A percentile compares a stretch with the other conserved stretches of the same genome.
Conservation (phyloP, 2,888 invertebrate genomes). For the Myopa tessellatipennis region DNA sequence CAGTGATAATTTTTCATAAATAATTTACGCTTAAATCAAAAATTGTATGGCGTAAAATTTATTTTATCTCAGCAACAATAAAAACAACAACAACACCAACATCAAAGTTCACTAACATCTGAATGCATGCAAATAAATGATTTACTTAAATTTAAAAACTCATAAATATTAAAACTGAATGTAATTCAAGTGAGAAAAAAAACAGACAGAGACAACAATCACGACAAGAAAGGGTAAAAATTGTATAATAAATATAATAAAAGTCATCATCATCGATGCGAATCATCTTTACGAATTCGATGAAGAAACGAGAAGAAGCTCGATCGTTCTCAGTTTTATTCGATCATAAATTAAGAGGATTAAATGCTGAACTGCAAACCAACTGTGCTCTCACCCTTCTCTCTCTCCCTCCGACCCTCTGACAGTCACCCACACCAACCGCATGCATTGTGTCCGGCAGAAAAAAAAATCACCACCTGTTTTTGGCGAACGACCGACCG, state of each 20-base stretch:
- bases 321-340: neutral
- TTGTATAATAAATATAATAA: neutral
- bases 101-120: neutral
- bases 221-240: neutral
- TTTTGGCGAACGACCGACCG: too few species aligned
- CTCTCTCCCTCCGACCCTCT: neutral
- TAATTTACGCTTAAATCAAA: too few species aligned
- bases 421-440: neutral
- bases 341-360: neutral
- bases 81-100: neutral
- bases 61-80: neutral
- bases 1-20: too few species aligned
- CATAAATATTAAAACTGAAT: constrained; percentile 4
- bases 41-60: too few species aligned
- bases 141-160: neutral
- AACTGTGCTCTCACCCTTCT: neutral
- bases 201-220: neutral
- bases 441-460: neutral
- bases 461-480: too few species aligned
- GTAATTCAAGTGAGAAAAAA: neutral
- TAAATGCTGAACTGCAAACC: neutral
- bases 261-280: neutral
- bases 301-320: neutral
- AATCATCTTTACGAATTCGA: neutral
- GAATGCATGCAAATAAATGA: neutral